These are phyloP conservation scores for Melanostoma scalare DNA, from an alignment of 2,888 invertebrate genomes.

Conservation along the genomic window DNA sequence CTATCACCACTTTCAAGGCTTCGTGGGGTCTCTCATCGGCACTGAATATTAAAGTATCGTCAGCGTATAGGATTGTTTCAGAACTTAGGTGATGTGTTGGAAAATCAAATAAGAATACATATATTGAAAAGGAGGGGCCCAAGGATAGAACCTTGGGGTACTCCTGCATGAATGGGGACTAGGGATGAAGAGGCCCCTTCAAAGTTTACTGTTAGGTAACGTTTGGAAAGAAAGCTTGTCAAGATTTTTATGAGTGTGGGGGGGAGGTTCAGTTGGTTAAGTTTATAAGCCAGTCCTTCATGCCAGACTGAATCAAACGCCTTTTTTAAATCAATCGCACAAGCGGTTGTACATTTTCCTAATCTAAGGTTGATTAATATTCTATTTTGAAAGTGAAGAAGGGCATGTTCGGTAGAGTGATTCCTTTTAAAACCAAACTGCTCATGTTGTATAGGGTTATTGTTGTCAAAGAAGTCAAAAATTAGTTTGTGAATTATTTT, in stretches of 20 bases:
- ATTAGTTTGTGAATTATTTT: not conserved
- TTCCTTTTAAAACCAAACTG: slow-evolving; percentile 11
- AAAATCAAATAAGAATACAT: not conserved
- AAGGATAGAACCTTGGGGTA: slow-evolving; percentile 3
- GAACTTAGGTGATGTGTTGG: not conserved
- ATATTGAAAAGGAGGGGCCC: not conserved
- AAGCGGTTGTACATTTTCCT: not conserved
- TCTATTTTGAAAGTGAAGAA: not conserved
- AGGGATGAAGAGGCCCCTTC: not conserved
- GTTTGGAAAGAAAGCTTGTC: not conserved
- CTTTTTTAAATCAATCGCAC: not conserved
- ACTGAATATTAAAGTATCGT: slow-evolving; percentile 2
- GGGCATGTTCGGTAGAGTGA: not conserved
- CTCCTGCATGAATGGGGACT: not conserved
- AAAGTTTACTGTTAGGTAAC: not conserved
- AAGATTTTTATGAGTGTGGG: slow-evolving; percentile 1
- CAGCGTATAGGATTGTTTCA: not conserved
- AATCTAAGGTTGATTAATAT: not conserved
- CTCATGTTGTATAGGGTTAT: not conserved
- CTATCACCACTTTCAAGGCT: slow-evolving; percentile 2
- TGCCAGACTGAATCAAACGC: slow-evolving; percentile 12
- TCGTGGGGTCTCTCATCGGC: not conserved
- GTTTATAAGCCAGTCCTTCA: not conserved
- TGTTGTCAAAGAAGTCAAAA: not conserved
- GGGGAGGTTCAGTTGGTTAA: not conserved